Conservation (phyloP, 2,888 invertebrate genomes). For the Trachelus troglodyta region DNA sequence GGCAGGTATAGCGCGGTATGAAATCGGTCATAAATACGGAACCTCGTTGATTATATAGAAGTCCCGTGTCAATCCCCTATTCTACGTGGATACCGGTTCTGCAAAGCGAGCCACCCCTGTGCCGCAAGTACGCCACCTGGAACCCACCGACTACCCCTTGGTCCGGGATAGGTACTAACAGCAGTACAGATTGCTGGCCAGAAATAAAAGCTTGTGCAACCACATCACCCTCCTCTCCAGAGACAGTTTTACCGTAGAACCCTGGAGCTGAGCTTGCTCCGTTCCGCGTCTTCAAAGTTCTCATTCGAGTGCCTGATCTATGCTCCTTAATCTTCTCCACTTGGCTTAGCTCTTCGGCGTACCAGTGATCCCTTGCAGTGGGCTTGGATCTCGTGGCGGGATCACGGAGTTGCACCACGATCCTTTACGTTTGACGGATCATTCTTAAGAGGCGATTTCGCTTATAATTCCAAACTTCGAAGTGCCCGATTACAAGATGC, state of each 20-base stretch:
- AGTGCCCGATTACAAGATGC: neutral
- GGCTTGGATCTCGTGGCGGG: neutral
- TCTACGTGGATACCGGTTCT: neutral
- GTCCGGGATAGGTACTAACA: neutral
- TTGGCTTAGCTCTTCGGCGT: neutral
- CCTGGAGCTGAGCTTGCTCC: neutral
- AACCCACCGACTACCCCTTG: conserved; percentile 12
- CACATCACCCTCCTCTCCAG: neutral
- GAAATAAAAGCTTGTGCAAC: conserved; percentile 6
- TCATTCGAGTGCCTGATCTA: neutral
- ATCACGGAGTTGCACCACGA: neutral
- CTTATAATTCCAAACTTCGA: neutral
- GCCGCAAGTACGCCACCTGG: neutral
- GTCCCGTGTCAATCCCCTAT: conserved; percentile 28
- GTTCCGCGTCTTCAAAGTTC: neutral
- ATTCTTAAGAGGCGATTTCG: neutral
- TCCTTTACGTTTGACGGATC: neutral
- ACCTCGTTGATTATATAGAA: conserved; percentile 44
- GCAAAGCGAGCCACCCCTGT: neutral
- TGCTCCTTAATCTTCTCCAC: neutral
- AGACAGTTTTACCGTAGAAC: neutral
- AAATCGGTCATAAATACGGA: conserved; percentile 49
- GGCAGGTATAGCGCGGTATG: conserved; percentile 35
- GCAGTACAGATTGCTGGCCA: neutral
- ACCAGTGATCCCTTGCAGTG: neutral